Evolutionary conservation across 2,888 invertebrate genomes (phyloP).

Genomic region (Zeuzera pyrina): DNA sequence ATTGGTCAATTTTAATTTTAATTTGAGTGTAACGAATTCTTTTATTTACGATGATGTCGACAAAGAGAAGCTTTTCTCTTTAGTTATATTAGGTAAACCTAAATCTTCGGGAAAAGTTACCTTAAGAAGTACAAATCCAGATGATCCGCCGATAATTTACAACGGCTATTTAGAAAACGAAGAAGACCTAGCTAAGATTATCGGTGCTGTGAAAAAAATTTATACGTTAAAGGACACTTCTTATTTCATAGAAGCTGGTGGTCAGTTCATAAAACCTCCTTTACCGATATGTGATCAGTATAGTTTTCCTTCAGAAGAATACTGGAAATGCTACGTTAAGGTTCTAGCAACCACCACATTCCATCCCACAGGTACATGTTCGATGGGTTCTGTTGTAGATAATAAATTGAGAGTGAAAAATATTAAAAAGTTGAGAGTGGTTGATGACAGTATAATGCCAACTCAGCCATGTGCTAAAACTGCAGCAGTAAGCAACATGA

Average conservation of each 20-base stretch:
- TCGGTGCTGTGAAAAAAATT: constrained; percentile 29
- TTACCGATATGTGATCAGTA: constrained; percentile 12
- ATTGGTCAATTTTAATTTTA: constrained; percentile 3
- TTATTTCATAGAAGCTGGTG: constrained; percentile 34
- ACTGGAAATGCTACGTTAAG: constrained; percentile 76
- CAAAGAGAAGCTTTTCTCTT: constrained; percentile 8
- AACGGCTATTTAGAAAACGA: constrained; percentile 70
- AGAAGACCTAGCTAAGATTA: constrained; percentile 48
- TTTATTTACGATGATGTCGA: background rate
- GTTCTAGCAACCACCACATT: constrained; percentile 78
- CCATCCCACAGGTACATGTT: constrained; percentile 78
- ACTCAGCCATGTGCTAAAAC: constrained; percentile 80
- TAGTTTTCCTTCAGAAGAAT: constrained; percentile 62
- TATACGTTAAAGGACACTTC: constrained; percentile 35
- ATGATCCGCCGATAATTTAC: constrained; percentile 65
- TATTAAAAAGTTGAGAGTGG: constrained; percentile 74
- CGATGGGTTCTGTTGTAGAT: constrained; percentile 80
- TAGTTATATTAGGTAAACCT: constrained; percentile 30
- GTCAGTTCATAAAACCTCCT: constrained; percentile 15
- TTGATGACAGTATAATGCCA: constrained; percentile 83
- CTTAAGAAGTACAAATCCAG: constrained; percentile 59
- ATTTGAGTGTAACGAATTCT: background rate
- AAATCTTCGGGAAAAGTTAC: constrained; percentile 61
- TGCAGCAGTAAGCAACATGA: constrained; percentile 82
- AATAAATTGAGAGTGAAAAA: constrained; percentile 74